Evolutionary conservation across 2,888 invertebrate genomes (phyloP).

Genomic region (Branchellion lobata): DNA sequence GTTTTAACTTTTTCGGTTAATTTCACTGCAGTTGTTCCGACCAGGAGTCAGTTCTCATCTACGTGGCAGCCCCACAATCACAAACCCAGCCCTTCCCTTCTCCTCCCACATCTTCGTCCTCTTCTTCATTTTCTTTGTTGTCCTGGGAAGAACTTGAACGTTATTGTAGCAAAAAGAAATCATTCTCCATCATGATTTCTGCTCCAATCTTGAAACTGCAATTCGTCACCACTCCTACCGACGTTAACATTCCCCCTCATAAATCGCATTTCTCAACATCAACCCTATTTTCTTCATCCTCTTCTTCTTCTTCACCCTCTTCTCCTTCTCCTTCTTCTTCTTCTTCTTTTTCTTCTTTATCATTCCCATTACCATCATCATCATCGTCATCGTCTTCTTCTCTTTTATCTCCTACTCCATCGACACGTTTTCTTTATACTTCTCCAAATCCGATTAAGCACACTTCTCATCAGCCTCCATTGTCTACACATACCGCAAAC

Average conservation of each 20-base stretch:
- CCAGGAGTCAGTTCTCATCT: neutral
- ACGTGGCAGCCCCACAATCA: neutral
- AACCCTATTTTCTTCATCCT: neutral
- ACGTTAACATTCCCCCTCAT: neutral
- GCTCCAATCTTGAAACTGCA: neutral
- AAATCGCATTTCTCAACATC: neutral
- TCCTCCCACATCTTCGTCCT: neutral
- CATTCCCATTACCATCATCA: neutral
- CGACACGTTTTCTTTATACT: neutral
- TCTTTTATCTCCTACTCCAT: neutral
- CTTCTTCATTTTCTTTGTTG: neutral
- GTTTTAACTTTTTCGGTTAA: too few relatives aligned
- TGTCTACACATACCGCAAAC: too few relatives aligned
- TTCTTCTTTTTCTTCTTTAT: neutral
- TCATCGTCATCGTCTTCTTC: neutral
- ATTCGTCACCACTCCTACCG: neutral
- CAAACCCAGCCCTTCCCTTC: neutral
- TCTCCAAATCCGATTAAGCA: too few relatives aligned
- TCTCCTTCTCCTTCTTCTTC: neutral
- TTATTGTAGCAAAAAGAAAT: neutral
- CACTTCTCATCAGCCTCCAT: too few relatives aligned
- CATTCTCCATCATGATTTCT: constrained; percentile 3
- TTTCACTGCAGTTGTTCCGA: neutral
- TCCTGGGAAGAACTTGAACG: constrained; percentile 11
- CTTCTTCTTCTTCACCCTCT: neutral